These are phyloP conservation scores for Drosophila pseudotakahashii DNA, from an alignment of 2,888 invertebrate species.

Conservation along the genomic window DNA sequence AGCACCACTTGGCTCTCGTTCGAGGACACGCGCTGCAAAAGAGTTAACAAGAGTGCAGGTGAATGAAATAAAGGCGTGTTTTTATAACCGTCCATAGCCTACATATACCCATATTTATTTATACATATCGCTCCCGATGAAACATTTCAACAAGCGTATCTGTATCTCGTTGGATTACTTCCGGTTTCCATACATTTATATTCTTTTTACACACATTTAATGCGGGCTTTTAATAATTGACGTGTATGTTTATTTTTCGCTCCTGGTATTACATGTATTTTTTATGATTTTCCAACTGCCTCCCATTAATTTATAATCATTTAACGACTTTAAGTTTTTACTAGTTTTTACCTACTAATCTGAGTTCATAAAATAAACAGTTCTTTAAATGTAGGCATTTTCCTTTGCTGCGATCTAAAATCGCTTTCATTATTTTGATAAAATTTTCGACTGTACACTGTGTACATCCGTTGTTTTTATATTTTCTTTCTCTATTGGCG, in stretches of 20 bases:
- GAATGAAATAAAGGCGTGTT: conserved; percentile 50
- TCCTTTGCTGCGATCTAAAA: neutral
- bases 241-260: neutral
- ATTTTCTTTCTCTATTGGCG: conserved; percentile 30
- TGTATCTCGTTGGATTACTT: conserved; percentile 50
- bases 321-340: no score
- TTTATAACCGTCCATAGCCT: conserved; percentile 39
- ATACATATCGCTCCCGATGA: conserved; percentile 15
- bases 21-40: conserved; percentile 75
- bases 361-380: neutral
- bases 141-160: conserved; percentile 55
- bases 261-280: neutral
- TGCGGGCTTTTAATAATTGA: conserved; percentile 26
- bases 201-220: conserved; percentile 12
- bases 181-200: conserved; percentile 10
- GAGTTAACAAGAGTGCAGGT: conserved; percentile 16
- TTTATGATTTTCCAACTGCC: neutral
- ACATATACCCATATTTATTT: conserved; percentile 28
- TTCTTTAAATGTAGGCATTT: neutral
- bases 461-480: conserved; percentile 15
- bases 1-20: conserved; percentile 84
- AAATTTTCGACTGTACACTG: conserved; percentile 39
- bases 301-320: neutral
- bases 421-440: conserved; percentile 17
- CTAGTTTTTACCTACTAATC: no score